Percentiles rank a stretch among this genome's conserved stretches.
phyloP scores from a whole-genome alignment of 2,113 vertebrate genomes.

The Gymnarchus niloticus region DNA sequence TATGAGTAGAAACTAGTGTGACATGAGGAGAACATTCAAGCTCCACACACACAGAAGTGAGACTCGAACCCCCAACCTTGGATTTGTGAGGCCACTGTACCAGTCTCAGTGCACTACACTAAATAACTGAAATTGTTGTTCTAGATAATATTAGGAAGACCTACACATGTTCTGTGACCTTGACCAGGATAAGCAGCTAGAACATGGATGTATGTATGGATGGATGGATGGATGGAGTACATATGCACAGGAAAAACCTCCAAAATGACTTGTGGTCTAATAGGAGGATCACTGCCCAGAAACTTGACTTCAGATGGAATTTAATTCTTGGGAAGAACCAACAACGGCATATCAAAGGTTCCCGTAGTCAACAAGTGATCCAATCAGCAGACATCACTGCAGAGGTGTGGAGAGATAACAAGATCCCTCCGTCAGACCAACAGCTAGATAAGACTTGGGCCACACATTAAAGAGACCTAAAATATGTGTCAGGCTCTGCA shows the following conservation, averaged over 20 bases:
- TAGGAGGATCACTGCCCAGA: background rate
- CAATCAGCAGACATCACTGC: conserved; percentile 26
- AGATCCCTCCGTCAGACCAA: conserved; percentile 21
- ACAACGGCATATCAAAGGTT: conserved; percentile 27
- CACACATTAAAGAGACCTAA: conserved; percentile 34
- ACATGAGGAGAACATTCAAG: background rate
- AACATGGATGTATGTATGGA: too few relatives aligned
- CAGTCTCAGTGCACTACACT: background rate
- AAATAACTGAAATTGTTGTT: background rate
- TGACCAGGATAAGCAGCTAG: too few relatives aligned
- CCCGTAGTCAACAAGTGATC: conserved; percentile 21
- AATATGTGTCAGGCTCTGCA: conserved; percentile 17
- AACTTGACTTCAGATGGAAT: background rate
- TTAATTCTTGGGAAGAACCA: background rate
- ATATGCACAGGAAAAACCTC: background rate
- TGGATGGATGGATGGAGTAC: too few relatives aligned
- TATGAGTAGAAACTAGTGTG: background rate
- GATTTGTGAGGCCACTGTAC: too few relatives aligned
- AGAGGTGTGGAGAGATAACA: conserved; percentile 34
- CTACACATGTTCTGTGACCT: too few relatives aligned
- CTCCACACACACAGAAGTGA: background rate
- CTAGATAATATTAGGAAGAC: background rate
- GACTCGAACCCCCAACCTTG: background rate
- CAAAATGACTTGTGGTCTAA: background rate
- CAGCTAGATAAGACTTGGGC: conserved; percentile 34